Conservation (phyloP, 2,888 invertebrate genomes). For the Didymodactylos carnosus region DNA sequence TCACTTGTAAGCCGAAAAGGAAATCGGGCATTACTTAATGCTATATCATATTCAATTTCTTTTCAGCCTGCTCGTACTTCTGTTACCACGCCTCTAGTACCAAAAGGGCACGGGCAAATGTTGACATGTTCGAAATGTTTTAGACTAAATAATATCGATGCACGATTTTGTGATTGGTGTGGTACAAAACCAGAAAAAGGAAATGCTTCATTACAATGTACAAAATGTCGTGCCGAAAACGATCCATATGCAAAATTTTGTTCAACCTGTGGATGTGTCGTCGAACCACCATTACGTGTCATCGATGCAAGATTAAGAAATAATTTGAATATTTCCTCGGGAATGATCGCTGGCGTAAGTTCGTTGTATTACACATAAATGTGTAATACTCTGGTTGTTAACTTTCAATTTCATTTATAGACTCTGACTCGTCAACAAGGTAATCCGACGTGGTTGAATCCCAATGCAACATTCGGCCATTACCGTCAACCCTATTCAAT, state of each 20-base stretch:
- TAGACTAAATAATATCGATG: constrained; percentile 26
- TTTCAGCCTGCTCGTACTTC: constrained; percentile 4
- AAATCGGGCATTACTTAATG: constrained; percentile 13
- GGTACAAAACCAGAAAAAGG: constrained; percentile 23
- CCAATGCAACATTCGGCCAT: neutral
- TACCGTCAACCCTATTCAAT: neutral
- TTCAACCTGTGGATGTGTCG: constrained; percentile 24
- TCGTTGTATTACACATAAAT: neutral
- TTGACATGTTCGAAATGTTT: constrained; percentile 27
- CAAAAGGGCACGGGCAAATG: constrained; percentile 19
- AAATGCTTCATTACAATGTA: constrained; percentile 20
- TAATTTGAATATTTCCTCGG: neutral
- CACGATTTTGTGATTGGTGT: constrained; percentile 33
- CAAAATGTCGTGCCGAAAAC: constrained; percentile 25
- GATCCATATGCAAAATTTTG: constrained; percentile 26
- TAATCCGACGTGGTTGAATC: neutral
- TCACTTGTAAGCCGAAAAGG: constrained; percentile 15
- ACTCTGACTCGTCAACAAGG: neutral
- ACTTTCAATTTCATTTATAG: neutral
- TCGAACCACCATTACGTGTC: constrained; percentile 21
- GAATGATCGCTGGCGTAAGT: neutral
- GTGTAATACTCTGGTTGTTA: neutral
- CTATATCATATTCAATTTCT: neutral
- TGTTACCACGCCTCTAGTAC: constrained; percentile 18
- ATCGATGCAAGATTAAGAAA: neutral